Evolutionary conservation across 2,888 invertebrate genomes (phyloP).

Genomic region (Hipparchia sbordonii): DNA sequence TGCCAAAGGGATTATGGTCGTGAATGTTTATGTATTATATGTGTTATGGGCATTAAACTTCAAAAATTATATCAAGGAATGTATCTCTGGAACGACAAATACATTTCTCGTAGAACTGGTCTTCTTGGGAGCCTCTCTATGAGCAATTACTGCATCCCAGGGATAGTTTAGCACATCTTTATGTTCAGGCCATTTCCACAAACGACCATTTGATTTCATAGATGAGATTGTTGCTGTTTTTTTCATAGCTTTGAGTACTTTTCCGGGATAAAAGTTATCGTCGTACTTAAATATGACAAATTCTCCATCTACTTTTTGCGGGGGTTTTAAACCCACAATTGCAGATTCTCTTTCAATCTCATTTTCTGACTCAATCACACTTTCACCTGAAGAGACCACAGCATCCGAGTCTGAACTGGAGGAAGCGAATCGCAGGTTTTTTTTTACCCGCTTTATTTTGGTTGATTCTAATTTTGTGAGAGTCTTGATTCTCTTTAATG

Average conservation of each 20-base stretch:
- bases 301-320: slow-evolving; percentile 37
- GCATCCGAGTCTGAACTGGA: slow-evolving; percentile 38
- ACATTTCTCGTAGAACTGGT: slow-evolving; percentile 39
- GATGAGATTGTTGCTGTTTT: slow-evolving; percentile 38
- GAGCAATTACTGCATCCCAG: slow-evolving; percentile 36
- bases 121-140: slow-evolving; percentile 37
- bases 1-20: too few species aligned
- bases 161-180: slow-evolving; percentile 37
- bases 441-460: slow-evolving; percentile 38
- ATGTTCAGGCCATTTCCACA: slow-evolving; percentile 41
- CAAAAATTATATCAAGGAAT: slow-evolving; percentile 34
- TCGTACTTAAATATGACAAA: slow-evolving; percentile 39
- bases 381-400: slow-evolving; percentile 40
- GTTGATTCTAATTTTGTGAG: slow-evolving; percentile 29
- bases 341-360: slow-evolving; percentile 29
- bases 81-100: slow-evolving; percentile 39
- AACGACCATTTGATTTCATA: slow-evolving; percentile 37
- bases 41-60: slow-evolving; percentile 8
- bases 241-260: slow-evolving; percentile 35
- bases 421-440: slow-evolving; percentile 37
- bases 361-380: slow-evolving; percentile 38
- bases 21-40: slow-evolving; percentile 3
- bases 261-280: slow-evolving; percentile 35
- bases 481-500: slow-evolving; percentile 36
- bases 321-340: slow-evolving; percentile 35